Percentiles rank a stretch among this genome's conserved stretches.
These are phyloP conservation scores for Phalanger gymnotis DNA, from an alignment of 2,797 vertebrate species.

Conservation along the genomic window DNA sequence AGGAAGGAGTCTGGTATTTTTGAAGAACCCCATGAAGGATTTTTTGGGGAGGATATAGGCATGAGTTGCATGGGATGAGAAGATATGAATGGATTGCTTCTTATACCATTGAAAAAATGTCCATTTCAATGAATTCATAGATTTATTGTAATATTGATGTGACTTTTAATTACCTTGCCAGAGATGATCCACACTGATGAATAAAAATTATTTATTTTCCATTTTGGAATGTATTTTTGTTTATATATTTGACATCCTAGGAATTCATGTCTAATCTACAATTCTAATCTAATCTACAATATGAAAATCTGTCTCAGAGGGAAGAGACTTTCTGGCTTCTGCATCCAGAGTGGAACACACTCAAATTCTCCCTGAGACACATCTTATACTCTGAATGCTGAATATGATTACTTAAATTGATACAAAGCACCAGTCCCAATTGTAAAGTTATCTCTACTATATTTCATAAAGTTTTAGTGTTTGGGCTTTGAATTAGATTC, in stretches of 20 bases:
- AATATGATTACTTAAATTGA: not conserved
- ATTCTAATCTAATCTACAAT: no score
- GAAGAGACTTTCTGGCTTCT: not conserved
- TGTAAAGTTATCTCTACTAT: not conserved
- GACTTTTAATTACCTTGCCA: not conserved
- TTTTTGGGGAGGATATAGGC: not conserved
- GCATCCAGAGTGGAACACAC: not conserved
- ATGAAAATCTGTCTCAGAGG: not conserved
- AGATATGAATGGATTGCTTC: not conserved
- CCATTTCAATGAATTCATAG: not conserved
- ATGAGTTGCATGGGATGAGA: not conserved
- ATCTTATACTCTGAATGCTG: not conserved
- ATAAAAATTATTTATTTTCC: not conserved
- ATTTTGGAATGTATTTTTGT: not conserved
- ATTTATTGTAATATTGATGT: not conserved
- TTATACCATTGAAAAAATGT: not conserved
- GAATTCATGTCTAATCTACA: not conserved
- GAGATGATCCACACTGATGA: not conserved
- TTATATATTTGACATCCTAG: slow-evolving; percentile 6
- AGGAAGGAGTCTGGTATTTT: not conserved
- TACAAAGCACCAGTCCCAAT: not conserved
- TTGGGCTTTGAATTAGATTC: not conserved
- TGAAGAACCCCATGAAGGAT: not conserved
- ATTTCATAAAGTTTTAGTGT: not conserved
- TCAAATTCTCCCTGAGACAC: not conserved